These are phyloP conservation scores for Diploptera punctata DNA, from an alignment of 2,888 invertebrate genomes.

Conservation along the genomic window DNA sequence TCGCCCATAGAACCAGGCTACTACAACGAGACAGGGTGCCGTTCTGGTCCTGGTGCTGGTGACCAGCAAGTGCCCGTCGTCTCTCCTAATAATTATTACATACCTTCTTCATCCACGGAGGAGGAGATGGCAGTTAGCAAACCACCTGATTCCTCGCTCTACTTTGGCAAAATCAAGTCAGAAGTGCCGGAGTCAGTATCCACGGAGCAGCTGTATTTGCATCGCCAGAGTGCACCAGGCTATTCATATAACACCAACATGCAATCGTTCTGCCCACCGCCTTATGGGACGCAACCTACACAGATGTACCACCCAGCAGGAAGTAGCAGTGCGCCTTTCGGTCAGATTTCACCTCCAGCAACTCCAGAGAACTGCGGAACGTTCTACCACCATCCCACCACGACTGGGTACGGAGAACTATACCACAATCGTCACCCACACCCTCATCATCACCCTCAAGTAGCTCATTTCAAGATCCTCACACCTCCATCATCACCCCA, in stretches of 20 bases:
- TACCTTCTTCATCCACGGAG: constrained; percentile 29
- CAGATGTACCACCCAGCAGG: constrained; percentile 46
- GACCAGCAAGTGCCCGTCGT: constrained; percentile 44
- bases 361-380: constrained; percentile 53
- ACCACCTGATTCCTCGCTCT: constrained; percentile 33
- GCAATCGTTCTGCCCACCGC: constrained; percentile 44
- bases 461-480: constrained; percentile 50
- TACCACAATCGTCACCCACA: constrained; percentile 40
- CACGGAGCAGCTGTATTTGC: constrained; percentile 35
- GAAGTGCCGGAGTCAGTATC: constrained; percentile 16
- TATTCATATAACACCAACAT: constrained; percentile 30
- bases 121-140: constrained; percentile 20
- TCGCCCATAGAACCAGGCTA: constrained; percentile 40
- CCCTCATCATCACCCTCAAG: constrained; percentile 39
- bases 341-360: constrained; percentile 55
- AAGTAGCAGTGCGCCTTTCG: constrained; percentile 42
- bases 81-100: constrained; percentile 34
- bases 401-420: constrained; percentile 38
- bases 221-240: constrained; percentile 30
- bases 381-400: constrained; percentile 41
- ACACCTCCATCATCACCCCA: constrained; percentile 58
- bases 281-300: constrained; percentile 42
- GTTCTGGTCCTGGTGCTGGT: constrained; percentile 30
- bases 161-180: constrained; percentile 39
- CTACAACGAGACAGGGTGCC: constrained; percentile 38